A percentile compares a stretch with the other conserved stretches of the same genome.
Conservation (phyloP, 2,113 vertebrate genomes). For the western clawed frog (Xenopus tropicalis) region UCB_Xtro_10.0 CM004446.2:95982001-95982500, state of each 20-base stretch:
- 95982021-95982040: constrained; percentile 38
- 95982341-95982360: constrained; percentile 84
- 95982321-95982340: constrained; percentile 90
- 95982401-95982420: constrained; percentile 76
- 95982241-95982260: constrained; percentile 56
- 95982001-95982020: constrained; percentile 43
- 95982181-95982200: constrained; percentile 56
- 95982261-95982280: constrained; percentile 61
- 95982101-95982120: constrained; percentile 36
- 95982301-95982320: constrained; percentile 79
- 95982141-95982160: constrained; percentile 56
- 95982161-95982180: constrained; percentile 61
- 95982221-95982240: constrained; percentile 66
- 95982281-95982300: constrained; percentile 69
- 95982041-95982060: constrained; percentile 41
- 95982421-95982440: constrained; percentile 81
- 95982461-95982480: constrained; percentile 78
- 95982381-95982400: constrained; percentile 85
- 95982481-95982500: constrained; percentile 80
- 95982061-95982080: constrained; percentile 26
- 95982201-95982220: constrained; percentile 48
- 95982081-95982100: constrained; percentile 27
- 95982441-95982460: constrained; percentile 75
- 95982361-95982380: constrained; percentile 89
- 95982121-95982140: constrained; percentile 55